Conservation (phyloP, 1,140 invertebrate species). For the Pogonomyrmex barbatus region DNA sequence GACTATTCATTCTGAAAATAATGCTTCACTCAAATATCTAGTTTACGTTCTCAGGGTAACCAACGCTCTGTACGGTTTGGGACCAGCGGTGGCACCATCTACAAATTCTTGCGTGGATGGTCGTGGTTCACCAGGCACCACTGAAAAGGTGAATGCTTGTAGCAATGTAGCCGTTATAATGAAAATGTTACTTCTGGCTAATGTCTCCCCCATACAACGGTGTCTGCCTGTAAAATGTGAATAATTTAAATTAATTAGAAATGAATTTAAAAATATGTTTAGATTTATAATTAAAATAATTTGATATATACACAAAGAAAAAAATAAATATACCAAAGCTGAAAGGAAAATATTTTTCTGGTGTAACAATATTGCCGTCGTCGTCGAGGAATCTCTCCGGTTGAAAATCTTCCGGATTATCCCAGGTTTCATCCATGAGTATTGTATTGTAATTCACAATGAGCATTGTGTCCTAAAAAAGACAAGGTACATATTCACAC, state of each 20-base stretch:
- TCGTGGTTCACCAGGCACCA: constrained; percentile 88
- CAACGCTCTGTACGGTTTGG: constrained; percentile 90
- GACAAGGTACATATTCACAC: background rate
- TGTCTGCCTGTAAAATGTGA: constrained; percentile 88
- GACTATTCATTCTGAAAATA: background rate
- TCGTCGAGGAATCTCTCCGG: constrained; percentile 92
- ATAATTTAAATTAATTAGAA: background rate
- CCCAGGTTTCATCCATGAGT: constrained; percentile 90
- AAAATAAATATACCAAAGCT: constrained; percentile 88
- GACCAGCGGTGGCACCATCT: constrained; percentile 91
- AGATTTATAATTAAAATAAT: background rate
- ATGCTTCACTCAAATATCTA: background rate
- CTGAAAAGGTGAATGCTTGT: constrained; percentile 91
- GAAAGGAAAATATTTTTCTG: constrained; percentile 92
- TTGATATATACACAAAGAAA: background rate
- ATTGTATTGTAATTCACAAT: constrained; percentile 93
- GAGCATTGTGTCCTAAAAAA: constrained; percentile 92
- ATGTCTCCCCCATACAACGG: constrained; percentile 93
- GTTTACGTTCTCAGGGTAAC: constrained; percentile 86
- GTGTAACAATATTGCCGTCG: constrained; percentile 88
- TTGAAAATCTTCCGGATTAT: constrained; percentile 90
- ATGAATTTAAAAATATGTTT: background rate
- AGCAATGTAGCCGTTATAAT: constrained; percentile 92
- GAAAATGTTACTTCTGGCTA: constrained; percentile 95
- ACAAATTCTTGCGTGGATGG: constrained; percentile 88